These are phyloP conservation scores for Brachionus rotundiformis DNA, from an alignment of 1,140 invertebrate genomes.

Conservation along the genomic window DNA sequence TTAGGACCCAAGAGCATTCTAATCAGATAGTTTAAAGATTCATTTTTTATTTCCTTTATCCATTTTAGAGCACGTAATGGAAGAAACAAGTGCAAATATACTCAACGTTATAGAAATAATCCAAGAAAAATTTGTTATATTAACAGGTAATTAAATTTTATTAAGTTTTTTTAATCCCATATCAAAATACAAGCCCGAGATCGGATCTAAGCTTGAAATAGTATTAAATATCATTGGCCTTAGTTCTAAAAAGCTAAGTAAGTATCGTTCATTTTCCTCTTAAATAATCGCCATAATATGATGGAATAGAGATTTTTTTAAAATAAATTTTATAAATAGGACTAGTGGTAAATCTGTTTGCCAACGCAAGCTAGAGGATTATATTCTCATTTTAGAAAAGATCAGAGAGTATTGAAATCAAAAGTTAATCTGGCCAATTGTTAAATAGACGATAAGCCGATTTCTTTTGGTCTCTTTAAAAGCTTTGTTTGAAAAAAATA, in stretches of 20 bases:
- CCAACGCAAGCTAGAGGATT: neutral
- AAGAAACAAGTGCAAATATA: slow-evolving; percentile 52
- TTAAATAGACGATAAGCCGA: slow-evolving; percentile 43
- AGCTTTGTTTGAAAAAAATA: neutral
- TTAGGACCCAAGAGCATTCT: no score
- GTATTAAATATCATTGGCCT: slow-evolving; percentile 34
- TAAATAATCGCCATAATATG: slow-evolving; percentile 26
- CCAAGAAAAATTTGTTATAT: slow-evolving; percentile 51
- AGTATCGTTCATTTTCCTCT: neutral
- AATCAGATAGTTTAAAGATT: no score
- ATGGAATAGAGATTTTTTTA: neutral
- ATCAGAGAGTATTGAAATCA: slow-evolving; percentile 7
- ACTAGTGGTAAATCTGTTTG: neutral
- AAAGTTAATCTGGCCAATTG: slow-evolving; percentile 37
- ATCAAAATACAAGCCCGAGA: neutral
- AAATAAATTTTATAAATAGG: neutral
- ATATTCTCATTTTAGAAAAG: slow-evolving; percentile 28
- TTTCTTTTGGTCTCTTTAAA: neutral
- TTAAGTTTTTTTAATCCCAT: neutral
- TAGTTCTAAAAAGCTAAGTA: neutral
- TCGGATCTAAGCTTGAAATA: neutral
- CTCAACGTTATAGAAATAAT: slow-evolving; percentile 51
- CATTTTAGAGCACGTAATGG: slow-evolving; percentile 49
- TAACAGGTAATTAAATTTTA: slow-evolving; percentile 49
- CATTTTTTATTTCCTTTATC: slow-evolving; percentile 33